Conservation (phyloP, 1,140 invertebrate genomes). For the Monochamus saltuarius region DNA sequence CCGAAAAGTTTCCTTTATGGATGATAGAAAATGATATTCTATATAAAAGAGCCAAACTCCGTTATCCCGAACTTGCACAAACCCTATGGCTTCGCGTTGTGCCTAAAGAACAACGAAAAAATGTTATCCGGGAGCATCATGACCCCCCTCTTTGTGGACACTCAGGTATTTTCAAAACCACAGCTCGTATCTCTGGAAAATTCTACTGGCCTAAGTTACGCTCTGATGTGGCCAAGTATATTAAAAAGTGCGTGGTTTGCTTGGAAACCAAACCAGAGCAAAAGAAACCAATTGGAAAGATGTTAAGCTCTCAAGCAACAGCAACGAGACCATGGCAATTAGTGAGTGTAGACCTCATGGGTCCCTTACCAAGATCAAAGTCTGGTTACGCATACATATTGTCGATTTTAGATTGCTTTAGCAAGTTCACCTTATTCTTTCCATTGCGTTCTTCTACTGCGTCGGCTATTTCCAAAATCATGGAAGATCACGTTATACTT, state of each 20-base stretch:
- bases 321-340: constrained; percentile 11
- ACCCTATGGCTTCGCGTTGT: constrained; percentile 39
- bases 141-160: constrained; percentile 25
- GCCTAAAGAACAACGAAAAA: constrained; percentile 21
- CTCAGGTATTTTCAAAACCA: too few species aligned
- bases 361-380: constrained; percentile 8
- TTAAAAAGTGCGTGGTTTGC: constrained; percentile 33
- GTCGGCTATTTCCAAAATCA: neutral
- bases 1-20: constrained; percentile 20
- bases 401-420: constrained; percentile 13
- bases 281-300: constrained; percentile 24
- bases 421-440: constrained; percentile 14
- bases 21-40: constrained; percentile 6
- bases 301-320: constrained; percentile 20
- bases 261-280: constrained; percentile 34
- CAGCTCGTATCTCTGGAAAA: neutral
- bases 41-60: constrained; percentile 1
- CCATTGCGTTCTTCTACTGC: constrained; percentile 5
- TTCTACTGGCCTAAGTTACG: constrained; percentile 41
- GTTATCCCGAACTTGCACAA: constrained; percentile 10
- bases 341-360: constrained; percentile 4
- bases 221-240: constrained; percentile 28
- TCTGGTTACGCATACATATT: constrained; percentile 9
- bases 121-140: constrained; percentile 30
- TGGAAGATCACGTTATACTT: constrained; percentile 24